Base-by-base conservation (phyloP, 2,888 invertebrate species). In the Luperina testacea region DNA sequence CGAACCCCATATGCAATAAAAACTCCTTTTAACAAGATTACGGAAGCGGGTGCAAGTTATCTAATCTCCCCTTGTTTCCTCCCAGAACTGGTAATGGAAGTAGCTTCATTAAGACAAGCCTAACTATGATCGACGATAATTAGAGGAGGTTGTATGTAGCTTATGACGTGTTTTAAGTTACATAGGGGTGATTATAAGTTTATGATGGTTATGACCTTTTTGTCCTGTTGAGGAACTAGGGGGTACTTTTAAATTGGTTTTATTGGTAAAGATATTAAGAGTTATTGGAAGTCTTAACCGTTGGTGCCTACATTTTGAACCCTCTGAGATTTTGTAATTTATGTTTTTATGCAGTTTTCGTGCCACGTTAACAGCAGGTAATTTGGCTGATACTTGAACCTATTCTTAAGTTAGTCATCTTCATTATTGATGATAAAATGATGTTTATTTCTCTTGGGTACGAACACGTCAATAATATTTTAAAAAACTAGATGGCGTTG, bases 31-130 rank as follows among this genome's bases (percentile, higher is more conserved):
- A 94, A 93, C 90, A 89, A 90, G 92, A 93, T 93, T 91, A 92
- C 86, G 86, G 82, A 83, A 86, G 80, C 87, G 86, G 87, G 85
- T 88, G 90, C 89, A 87, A 86, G 86, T 87, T 92, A 94, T 93
- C 95, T 95, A 90, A 95, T 95, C 95, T 94, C 91, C 92, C 93
- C 93, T 90, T 91, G 90, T 88, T 93, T 94, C 94, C 94, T 94
- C 85, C 83, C 86, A 88, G 77, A 91, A 91, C 92, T 93, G 90
- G 90, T 89, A 89, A 86, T 90, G 90, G 88, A 87, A 92, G 90
- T 81, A 88, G 88, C 86, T 90, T 91, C 90, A 90, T 92, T 90
- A 90, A 78, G 78, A 84, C 72, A 42, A 69, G 80, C 87, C 87
- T 91, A 91, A 89, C 91, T 89, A 92, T 91, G 89, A 92, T 88